A percentile compares a stretch with the other conserved stretches of the same genome.
These are phyloP conservation scores for Phataginus tetradactyla DNA, from an alignment of 2,797 vertebrate genomes.

Conservation along the genomic window DNA sequence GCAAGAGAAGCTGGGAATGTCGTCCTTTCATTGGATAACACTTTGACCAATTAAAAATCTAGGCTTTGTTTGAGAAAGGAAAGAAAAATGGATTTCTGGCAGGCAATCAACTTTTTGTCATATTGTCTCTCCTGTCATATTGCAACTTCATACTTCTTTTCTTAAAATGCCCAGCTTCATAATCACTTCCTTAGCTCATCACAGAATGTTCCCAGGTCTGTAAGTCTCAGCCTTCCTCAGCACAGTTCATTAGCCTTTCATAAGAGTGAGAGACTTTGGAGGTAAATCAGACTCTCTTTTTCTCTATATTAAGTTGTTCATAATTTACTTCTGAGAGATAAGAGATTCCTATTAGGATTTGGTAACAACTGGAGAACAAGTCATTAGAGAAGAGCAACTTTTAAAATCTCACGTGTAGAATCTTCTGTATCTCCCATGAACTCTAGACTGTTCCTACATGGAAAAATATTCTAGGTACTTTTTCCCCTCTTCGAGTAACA, in stretches of 20 bases:
- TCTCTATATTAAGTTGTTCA: not conserved
- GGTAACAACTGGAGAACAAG: not conserved
- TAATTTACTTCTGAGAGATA: not conserved
- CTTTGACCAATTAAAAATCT: not conserved
- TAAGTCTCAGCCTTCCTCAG: not conserved
- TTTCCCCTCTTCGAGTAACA: not conserved
- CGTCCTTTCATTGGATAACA: not conserved
- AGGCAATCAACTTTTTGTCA: not conserved
- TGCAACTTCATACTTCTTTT: not conserved
- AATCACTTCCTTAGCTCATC: not conserved
- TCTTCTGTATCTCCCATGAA: not conserved
- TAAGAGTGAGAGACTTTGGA: not conserved
- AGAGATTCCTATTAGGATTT: not conserved
- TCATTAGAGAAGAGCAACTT: not conserved
- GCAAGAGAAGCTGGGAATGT: not conserved
- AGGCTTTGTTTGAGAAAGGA: not conserved
- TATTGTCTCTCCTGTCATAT: not conserved
- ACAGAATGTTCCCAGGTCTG: not conserved
- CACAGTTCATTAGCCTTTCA: not conserved
- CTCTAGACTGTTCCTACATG: not conserved
- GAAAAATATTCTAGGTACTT: not conserved
- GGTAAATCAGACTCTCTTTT: not conserved
- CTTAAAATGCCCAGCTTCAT: not conserved
- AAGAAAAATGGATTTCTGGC: not conserved
- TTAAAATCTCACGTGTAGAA: not conserved